phyloP scores from a whole-genome alignment of 2,113 vertebrate genomes.

The Cebus imitator region DNA sequence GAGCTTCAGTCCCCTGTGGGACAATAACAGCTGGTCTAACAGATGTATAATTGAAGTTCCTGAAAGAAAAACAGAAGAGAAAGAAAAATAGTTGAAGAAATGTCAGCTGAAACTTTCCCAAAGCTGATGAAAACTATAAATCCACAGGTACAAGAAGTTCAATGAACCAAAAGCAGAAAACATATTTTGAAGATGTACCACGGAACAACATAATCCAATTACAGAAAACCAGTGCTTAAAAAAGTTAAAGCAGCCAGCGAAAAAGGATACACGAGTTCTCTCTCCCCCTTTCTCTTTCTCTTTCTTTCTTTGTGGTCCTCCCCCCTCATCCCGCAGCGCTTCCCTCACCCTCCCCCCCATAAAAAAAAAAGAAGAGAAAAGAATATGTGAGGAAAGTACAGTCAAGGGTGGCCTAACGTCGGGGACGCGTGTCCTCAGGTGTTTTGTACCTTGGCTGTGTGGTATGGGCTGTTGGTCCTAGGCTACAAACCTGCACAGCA shows the following conservation, averaged over 20 bases:
- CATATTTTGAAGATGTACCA: not conserved
- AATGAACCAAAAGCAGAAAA: not conserved
- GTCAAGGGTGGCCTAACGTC: not conserved
- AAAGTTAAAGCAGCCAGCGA: not conserved
- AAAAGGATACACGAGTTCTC: not conserved
- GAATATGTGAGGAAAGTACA: not conserved
- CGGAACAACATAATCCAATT: not conserved
- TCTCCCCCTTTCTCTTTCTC: too few relatives aligned
- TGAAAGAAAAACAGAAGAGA: not conserved
- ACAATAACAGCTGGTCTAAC: not conserved
- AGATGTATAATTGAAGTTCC: not conserved
- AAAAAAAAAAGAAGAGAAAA: not conserved
- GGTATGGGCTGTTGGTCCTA: not conserved
- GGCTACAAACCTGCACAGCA: not conserved
- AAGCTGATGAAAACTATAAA: not conserved
- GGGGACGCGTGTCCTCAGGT: not conserved
- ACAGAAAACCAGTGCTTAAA: not conserved
- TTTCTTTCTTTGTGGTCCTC: too few relatives aligned
- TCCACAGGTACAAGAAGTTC: not conserved
- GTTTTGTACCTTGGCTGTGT: not conserved
- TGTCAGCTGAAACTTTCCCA: not conserved
- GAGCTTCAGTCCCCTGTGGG: not conserved
- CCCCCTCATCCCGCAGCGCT: too few relatives aligned
- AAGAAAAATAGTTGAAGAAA: not conserved
- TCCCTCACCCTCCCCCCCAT: too few relatives aligned